phyloP scores from a whole-genome alignment of 2,113 vertebrate genomes.

The Neotoma lepida region DNA sequence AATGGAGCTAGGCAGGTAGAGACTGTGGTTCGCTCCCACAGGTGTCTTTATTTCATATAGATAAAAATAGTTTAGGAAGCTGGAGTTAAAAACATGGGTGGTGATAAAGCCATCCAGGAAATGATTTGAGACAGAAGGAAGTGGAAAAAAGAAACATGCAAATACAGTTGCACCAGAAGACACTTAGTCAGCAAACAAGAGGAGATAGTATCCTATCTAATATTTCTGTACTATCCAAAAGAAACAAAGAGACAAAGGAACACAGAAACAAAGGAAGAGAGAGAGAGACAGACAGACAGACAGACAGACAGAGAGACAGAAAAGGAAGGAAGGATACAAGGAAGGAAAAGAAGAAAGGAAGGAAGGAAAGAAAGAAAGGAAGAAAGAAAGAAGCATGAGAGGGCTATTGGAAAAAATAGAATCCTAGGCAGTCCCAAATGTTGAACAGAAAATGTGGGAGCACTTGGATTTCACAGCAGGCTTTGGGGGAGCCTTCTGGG shows the following conservation, averaged over 20 bases:
- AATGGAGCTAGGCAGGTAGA: not conserved
- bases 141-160: not conserved
- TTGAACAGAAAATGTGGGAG: not conserved
- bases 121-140: not conserved
- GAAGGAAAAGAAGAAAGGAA: not conserved
- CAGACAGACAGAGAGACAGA: not conserved
- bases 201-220: not conserved
- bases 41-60: slow-evolving; percentile 6
- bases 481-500: not conserved
- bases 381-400: too few species aligned
- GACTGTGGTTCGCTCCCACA: not conserved
- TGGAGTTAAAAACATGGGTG: not conserved
- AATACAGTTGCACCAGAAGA: slow-evolving; percentile 1
- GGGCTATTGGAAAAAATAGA: not conserved
- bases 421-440: not conserved
- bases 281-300: not conserved
- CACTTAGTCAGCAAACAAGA: not conserved
- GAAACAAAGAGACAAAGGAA: not conserved
- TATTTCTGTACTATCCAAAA: not conserved
- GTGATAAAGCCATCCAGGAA: not conserved
- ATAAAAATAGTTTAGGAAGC: not conserved
- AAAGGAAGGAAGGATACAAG: too few species aligned
- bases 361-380: not conserved
- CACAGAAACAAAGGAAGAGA: accelerated
- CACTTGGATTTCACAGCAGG: not conserved